These are phyloP conservation scores for Stenurella melanura DNA, from an alignment of 2,888 invertebrate species.

Conservation along the genomic window DNA sequence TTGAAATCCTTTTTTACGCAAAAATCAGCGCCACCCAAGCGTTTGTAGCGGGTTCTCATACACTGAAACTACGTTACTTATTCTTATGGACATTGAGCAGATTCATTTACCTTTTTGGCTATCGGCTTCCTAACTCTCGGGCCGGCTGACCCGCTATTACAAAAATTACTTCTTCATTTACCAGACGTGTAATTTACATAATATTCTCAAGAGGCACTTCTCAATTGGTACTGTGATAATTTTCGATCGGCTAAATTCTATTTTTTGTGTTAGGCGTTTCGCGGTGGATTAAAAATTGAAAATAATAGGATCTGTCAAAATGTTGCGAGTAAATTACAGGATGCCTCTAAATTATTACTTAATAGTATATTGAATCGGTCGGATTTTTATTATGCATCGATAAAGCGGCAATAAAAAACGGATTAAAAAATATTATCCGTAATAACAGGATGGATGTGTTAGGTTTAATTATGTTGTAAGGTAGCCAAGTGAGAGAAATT, in stretches of 20 bases:
- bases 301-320: conserved; percentile 31
- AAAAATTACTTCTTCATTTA: conserved; percentile 37
- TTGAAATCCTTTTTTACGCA: no score
- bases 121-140: background rate
- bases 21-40: no score
- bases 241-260: conserved; percentile 22
- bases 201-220: conserved; percentile 15
- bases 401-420: conserved; percentile 11
- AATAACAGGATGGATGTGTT: conserved; percentile 3
- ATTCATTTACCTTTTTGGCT: no score
- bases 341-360: conserved; percentile 24
- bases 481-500: background rate
- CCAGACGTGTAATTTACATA: conserved; percentile 29
- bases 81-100: no score
- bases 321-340: conserved; percentile 1
- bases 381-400: conserved; percentile 18
- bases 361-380: conserved; percentile 9
- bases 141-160: background rate
- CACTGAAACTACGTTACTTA: no score
- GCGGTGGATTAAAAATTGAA: conserved; percentile 20
- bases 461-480: background rate
- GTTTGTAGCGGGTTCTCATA: no score
- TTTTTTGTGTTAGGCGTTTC: conserved; percentile 23
- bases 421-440: conserved; percentile 8
- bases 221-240: background rate